These are phyloP conservation scores for Xenotilapia longispinis DNA, from an alignment of 2,113 vertebrate species.

Conservation along the genomic window DNA sequence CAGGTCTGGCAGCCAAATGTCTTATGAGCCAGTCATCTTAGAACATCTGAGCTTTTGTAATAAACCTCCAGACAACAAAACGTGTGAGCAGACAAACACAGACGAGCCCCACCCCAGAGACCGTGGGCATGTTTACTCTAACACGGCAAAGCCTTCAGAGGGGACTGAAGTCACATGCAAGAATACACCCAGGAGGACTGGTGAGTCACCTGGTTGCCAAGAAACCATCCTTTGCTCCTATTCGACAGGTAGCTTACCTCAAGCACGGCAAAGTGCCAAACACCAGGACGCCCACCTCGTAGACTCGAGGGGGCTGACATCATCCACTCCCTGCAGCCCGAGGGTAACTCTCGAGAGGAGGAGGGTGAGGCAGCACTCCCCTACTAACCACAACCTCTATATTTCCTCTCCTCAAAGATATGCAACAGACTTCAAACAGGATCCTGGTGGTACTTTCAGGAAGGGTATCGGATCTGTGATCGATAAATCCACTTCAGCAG, in stretches of 20 bases:
- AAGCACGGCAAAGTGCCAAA: conserved; percentile 63
- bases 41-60: not conserved
- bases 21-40: conserved; percentile 9
- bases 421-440: conserved; percentile 64
- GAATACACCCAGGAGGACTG: conserved; percentile 11
- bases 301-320: conserved; percentile 24
- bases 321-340: conserved; percentile 62
- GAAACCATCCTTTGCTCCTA: conserved; percentile 40
- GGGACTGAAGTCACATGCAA: conserved; percentile 63
- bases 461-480: conserved; percentile 24
- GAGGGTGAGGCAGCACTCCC: conserved; percentile 73
- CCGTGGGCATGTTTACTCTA: conserved; percentile 34
- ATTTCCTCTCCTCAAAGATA: conserved; percentile 78
- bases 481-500: not conserved
- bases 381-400: conserved; percentile 74
- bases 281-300: conserved; percentile 56
- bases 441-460: not conserved
- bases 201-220: conserved; percentile 54
- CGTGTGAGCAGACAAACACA: conserved; percentile 8
- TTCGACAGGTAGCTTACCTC: conserved; percentile 74
- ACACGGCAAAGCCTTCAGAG: conserved; percentile 12
- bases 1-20: conserved; percentile 62
- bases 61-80: conserved; percentile 43
- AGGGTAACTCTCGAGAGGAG: conserved; percentile 77
- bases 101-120: conserved; percentile 11